Conservation (phyloP, 2,113 vertebrate species). For the Stigmatopora nigra region DNA sequence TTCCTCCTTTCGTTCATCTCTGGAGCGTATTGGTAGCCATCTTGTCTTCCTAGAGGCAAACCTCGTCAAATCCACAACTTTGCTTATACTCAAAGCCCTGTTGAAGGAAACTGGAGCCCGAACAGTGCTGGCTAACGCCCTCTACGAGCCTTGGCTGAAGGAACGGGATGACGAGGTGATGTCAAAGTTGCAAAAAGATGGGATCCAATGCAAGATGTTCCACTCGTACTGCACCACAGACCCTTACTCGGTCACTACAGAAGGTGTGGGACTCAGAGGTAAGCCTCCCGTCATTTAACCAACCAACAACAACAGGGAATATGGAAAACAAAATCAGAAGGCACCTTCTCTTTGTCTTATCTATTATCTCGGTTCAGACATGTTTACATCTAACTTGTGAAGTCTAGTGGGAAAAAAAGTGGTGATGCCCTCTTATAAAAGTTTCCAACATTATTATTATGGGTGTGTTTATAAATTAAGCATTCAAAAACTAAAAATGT, state of each 20-base stretch:
- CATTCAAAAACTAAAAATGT: background rate
- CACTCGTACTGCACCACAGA: conserved; percentile 69
- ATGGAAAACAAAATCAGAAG: background rate
- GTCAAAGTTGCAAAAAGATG: conserved; percentile 47
- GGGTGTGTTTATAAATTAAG: too few species aligned
- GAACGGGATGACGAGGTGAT: conserved; percentile 57
- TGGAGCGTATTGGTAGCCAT: conserved; percentile 59
- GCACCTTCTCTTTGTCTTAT: background rate
- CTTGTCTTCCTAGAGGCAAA: conserved; percentile 44
- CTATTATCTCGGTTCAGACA: background rate
- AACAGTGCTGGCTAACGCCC: conserved; percentile 57
- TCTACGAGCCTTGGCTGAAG: conserved; percentile 72
- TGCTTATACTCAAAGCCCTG: conserved; percentile 42
- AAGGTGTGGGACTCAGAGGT: conserved; percentile 70
- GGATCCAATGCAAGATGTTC: conserved; percentile 49
- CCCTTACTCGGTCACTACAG: conserved; percentile 64
- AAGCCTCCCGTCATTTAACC: conserved; percentile 3
- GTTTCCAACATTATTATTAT: too few species aligned
- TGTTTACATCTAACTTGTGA: too few species aligned
- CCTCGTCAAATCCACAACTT: conserved; percentile 35
- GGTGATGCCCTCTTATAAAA: too few species aligned
- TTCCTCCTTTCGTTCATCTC: conserved; percentile 45
- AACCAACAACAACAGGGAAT: background rate
- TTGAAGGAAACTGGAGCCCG: conserved; percentile 54
- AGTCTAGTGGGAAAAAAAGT: too few species aligned